Evolutionary conservation across 2,888 invertebrate genomes (phyloP).

Genomic region (Epistrophe eligans): DNA sequence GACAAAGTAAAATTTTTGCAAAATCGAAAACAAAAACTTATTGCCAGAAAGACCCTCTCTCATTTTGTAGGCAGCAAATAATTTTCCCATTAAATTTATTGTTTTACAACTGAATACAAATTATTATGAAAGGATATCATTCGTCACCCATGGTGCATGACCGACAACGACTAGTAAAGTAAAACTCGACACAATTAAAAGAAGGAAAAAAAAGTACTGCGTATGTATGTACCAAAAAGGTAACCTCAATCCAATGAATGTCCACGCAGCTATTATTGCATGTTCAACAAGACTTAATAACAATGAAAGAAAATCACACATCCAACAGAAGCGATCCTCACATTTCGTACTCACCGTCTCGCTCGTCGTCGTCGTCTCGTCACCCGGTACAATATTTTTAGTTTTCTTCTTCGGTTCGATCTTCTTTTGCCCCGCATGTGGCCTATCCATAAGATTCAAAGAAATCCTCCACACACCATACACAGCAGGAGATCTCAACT

Average conservation of each 20-base stretch:
- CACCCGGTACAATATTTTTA: background rate
- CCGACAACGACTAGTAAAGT: conserved; percentile 7
- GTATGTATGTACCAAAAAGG: conserved; percentile 5
- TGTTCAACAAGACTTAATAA: conserved; percentile 67
- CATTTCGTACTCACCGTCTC: conserved; percentile 12
- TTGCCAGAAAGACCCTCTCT: background rate
- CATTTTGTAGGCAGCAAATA: conserved; percentile 1
- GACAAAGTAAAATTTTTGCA: background rate
- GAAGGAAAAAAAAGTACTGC: conserved; percentile 3
- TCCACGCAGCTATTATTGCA: conserved; percentile 66
- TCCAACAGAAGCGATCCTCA: conserved; percentile 72
- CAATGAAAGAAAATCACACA: conserved; percentile 72
- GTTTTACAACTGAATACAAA: conserved; percentile 60
- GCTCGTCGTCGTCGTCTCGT: too few relatives aligned
- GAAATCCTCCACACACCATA: conserved; percentile 45
- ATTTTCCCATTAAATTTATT: conserved; percentile 49
- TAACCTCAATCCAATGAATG: conserved; percentile 60
- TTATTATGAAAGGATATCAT: conserved; percentile 47
- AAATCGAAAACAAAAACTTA: background rate
- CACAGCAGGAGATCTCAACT: conserved; percentile 69
- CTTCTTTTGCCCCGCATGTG: conserved; percentile 60
- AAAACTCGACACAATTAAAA: conserved; percentile 48
- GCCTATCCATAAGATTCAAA: conserved; percentile 48
- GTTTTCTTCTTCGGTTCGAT: background rate
- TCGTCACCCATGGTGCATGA: conserved; percentile 55